Percentiles rank a stretch among this genome's conserved stretches.
These are phyloP conservation scores for Melieria picta DNA, from an alignment of 2,888 invertebrate genomes.

Conservation along the genomic window DNA sequence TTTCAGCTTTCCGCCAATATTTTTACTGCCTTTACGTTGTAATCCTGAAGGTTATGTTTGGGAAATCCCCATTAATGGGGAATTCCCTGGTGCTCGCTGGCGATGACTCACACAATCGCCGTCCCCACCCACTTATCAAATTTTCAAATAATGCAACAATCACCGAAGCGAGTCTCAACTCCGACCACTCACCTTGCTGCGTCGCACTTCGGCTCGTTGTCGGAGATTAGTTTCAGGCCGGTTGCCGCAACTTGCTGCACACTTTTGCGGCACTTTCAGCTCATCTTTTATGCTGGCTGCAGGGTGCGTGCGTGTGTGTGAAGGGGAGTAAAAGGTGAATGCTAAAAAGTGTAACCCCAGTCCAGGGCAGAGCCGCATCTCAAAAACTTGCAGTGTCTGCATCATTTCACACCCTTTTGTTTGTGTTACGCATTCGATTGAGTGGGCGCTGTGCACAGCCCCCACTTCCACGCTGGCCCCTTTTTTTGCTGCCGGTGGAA, in stretches of 20 bases:
- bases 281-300: background rate
- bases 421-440: constrained; percentile 39
- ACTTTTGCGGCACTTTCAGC: constrained; percentile 2
- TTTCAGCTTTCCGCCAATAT: no score
- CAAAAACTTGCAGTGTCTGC: constrained; percentile 37
- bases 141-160: background rate
- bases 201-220: constrained; percentile 6
- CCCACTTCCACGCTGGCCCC: constrained; percentile 4
- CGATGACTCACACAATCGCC: constrained; percentile 21
- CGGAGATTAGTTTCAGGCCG: constrained; percentile 26
- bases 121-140: constrained; percentile 16
- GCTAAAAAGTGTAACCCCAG: constrained; percentile 22
- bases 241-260: constrained; percentile 5
- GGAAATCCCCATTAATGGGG: constrained; percentile 33
- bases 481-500: constrained; percentile 3
- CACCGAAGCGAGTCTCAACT: background rate
- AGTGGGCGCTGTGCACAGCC: constrained; percentile 10
- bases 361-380: background rate
- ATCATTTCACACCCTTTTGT: constrained; percentile 45
- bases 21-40: background rate
- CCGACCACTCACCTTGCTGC: background rate
- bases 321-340: constrained; percentile 6
- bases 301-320: background rate
- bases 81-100: constrained; percentile 16
- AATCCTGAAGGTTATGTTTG: constrained; percentile 31